These are phyloP conservation scores for Alloscopus bannaensis DNA, from an alignment of 2,888 invertebrate species.

Conservation along the genomic window DNA sequence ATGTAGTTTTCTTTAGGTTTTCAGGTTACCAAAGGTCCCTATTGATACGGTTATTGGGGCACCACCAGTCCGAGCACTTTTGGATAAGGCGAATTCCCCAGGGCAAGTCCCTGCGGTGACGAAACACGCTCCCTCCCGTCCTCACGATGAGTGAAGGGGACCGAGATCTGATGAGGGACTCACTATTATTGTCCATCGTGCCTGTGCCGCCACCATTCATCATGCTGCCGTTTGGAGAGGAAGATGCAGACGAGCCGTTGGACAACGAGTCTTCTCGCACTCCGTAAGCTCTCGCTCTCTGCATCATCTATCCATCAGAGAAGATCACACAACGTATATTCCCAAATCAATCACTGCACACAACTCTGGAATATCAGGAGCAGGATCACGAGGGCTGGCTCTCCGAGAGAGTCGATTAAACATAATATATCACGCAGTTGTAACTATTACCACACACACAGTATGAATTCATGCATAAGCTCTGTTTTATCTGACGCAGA, in stretches of 20 bases:
- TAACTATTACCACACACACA: too few species aligned
- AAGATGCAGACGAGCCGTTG: slow-evolving; percentile 28
- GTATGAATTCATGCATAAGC: too few species aligned
- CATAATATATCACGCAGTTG: too few species aligned
- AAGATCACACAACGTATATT: background rate
- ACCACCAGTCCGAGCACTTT: slow-evolving; percentile 71
- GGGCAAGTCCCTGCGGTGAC: slow-evolving; percentile 72
- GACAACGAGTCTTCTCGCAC: slow-evolving; percentile 37
- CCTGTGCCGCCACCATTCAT: slow-evolving; percentile 17
- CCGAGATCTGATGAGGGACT: slow-evolving; percentile 59
- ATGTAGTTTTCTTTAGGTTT: too few species aligned
- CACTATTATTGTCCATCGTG: slow-evolving; percentile 26
- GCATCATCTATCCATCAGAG: slow-evolving; percentile 52
- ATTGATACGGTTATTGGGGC: slow-evolving; percentile 33
- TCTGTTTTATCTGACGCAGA: too few species aligned
- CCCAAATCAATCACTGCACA: too few species aligned
- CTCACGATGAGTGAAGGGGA: slow-evolving; percentile 70
- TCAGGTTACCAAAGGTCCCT: slow-evolving; percentile 70
- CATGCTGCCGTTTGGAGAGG: slow-evolving; percentile 51
- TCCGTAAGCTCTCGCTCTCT: slow-evolving; percentile 57
- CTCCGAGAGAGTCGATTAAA: too few species aligned
- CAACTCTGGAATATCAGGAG: too few species aligned
- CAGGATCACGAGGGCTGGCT: too few species aligned
- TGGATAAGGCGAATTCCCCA: slow-evolving; percentile 73
- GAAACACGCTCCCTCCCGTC: slow-evolving; percentile 69